Base-by-base conservation (phyloP, 2,888 invertebrate genomes). In the Aquatica leii region DNA sequence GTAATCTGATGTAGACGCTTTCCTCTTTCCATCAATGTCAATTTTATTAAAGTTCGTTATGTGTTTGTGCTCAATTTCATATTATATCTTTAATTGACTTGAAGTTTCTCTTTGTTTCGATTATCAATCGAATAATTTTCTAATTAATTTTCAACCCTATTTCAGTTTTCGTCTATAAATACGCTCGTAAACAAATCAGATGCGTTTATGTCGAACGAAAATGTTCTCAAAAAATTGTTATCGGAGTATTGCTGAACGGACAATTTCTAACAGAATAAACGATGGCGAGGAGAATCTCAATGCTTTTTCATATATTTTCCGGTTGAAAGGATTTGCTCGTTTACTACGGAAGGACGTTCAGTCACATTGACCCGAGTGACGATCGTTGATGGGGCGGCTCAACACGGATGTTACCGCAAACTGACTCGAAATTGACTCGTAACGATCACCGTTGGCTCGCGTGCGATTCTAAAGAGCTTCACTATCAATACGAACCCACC, bases 341-440 rank as follows among this genome's bases (percentile, higher is more conserved):
- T 59, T 54, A 46, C 35, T 24, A 48, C 17, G 59, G 35, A 54
- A 50, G 61, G 66, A 71, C 70, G 70, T 68, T 56, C 61, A 64
- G 65, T 68, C 68, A 66, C 69, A 71, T 67, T 71, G 72, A 73
- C 72, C 72, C 68, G 70, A 51, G 58, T 66, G 68, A 70, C 73
- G 70, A 64, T 68, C 71, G 68, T 59, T 68, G 69, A 72, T 71
- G 71, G 69, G 68, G 69, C 66, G 71, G 64, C 62, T 64, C 70
- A 71, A 69, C 69, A 67, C 67, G 67, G 71, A 74, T 71, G 72
- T 74, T 73, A 71, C 74, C 74, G 69, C 75, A 75, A 76, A 77
- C 73, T 73, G 73, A 72, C 69, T 71, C 70, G 65, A 74, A 76
- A 77, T 76, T 76, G 76, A 76, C 74, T 76, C 73, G 76, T 75